These are phyloP conservation scores for Zophobas atratus DNA, from an alignment of 1,140 invertebrate species.

Conservation along the genomic window DNA sequence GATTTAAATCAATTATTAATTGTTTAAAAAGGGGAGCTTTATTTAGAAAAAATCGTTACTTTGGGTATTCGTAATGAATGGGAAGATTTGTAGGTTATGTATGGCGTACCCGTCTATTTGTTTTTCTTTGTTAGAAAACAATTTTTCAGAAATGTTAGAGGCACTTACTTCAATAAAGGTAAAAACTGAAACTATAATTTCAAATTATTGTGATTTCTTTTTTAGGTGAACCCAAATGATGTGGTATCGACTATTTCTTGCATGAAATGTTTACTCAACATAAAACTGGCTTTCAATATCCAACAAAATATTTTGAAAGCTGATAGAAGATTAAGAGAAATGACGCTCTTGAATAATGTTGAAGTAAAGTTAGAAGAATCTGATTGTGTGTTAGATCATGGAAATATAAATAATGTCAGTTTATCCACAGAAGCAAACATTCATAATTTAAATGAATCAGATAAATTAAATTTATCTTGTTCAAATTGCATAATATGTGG, in stretches of 20 bases:
- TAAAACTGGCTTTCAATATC: conserved; percentile 36
- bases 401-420: neutral
- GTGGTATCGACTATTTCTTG: conserved; percentile 18
- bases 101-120: conserved; percentile 7
- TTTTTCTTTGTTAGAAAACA: conserved; percentile 22
- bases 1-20: too few species aligned
- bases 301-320: conserved; percentile 38
- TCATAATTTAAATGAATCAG: neutral
- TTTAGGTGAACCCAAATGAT: conserved; percentile 26
- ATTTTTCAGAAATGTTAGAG: conserved; percentile 20
- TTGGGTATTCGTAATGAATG: conserved; percentile 12
- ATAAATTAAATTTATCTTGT: conserved; percentile 4
- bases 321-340: conserved; percentile 13
- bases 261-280: conserved; percentile 39
- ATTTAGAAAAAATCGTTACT: neutral
- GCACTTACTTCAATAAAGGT: conserved; percentile 41
- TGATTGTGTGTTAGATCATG: conserved; percentile 2
- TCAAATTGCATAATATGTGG: conserved; percentile 18
- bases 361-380: conserved; percentile 25
- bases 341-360: conserved; percentile 11
- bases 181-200: neutral
- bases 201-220: neutral
- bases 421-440: neutral
- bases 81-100: conserved; percentile 41
- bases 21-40: too few species aligned